Evolutionary conservation across 2,797 vertebrate species (phyloP).

Genomic region (Eulemur mongoz): DNA sequence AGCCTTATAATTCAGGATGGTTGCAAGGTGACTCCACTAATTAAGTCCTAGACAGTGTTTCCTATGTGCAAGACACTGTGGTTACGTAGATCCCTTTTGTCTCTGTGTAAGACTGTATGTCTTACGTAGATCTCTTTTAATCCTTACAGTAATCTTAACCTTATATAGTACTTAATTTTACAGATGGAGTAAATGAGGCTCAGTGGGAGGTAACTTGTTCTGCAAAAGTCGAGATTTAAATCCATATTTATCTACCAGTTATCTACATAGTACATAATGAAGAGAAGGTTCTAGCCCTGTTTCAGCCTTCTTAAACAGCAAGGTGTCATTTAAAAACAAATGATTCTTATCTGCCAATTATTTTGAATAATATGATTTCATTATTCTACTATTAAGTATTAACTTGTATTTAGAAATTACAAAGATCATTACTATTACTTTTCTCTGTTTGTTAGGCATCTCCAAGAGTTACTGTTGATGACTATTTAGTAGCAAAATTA

Average conservation of each 20-base stretch:
- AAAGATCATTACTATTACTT: constrained; percentile 16
- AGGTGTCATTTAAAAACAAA: background rate
- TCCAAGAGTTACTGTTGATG: constrained; percentile 96
- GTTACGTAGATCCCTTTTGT: background rate
- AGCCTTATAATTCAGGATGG: background rate
- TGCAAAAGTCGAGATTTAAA: constrained; percentile 5
- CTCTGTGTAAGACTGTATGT: background rate
- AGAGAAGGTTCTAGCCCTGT: background rate
- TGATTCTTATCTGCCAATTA: background rate
- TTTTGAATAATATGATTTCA: background rate
- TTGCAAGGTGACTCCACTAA: background rate
- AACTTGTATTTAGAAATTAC: constrained; percentile 13
- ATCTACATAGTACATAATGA: background rate
- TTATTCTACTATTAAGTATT: background rate
- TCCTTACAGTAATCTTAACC: background rate
- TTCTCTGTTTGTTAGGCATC: constrained; percentile 89
- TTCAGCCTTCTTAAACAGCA: constrained; percentile 38
- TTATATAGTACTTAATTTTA: background rate
- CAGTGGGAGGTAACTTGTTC: background rate
- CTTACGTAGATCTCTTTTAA: background rate
- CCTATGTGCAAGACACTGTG: background rate
- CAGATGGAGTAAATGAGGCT: background rate
- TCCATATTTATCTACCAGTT: background rate
- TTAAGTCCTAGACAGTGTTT: background rate
- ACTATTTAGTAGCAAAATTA: constrained; percentile 90